Evolutionary conservation across 2,888 invertebrate genomes (phyloP), one percentile per base, ranked within the genome.

Genomic region (Hecatera dysodea): DNA sequence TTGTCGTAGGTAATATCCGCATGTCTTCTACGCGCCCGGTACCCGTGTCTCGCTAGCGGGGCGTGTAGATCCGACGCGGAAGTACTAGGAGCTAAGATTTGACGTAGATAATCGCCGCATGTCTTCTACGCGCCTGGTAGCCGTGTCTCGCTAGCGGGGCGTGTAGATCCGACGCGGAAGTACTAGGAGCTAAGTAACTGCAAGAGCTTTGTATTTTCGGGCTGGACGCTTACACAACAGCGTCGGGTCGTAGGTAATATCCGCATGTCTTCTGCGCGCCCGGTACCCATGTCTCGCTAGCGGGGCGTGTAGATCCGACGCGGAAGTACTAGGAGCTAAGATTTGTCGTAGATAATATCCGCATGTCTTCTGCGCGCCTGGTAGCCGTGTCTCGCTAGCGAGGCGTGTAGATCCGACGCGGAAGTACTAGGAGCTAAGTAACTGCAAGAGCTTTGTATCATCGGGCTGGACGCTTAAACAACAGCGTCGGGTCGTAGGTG

Each of bases 271-370:
- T 59, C 96, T 95, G 75, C 96, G 96, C 2, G 97, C 97, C 95
- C 97, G 96, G 81, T 97, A 96, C 0, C 97, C 97, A 86, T 97
- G n/a, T n/a, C n/a, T n/a, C n/a, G n/a, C n/a, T n/a, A n/a, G n/a
- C n/a, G n/a, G n/a, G n/a, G n/a, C n/a, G n/a, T n/a, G n/a, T n/a
- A n/a, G 96, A 48, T 0, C 48, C 9, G 17, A 1, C 2, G 11
- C 5, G 19, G n/a, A 53, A 36, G 46, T 48, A 66, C 48, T 17
- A 65, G 27, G 9, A 50, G 27, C 17, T n/a, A 9, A 48, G 2
- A n/a, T n/a, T n/a, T n/a, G 27, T 94, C 93, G 64, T 93, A 94
- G 0, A 76, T 70, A 19, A 97, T 95, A 44, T 93, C 90, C 73
- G 95, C 96, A 80, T 97, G 97, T 78, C 96, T 93, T 59, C 96